Conservation (phyloP, 2,113 vertebrate genomes). For the Willisornis vidua region DNA sequence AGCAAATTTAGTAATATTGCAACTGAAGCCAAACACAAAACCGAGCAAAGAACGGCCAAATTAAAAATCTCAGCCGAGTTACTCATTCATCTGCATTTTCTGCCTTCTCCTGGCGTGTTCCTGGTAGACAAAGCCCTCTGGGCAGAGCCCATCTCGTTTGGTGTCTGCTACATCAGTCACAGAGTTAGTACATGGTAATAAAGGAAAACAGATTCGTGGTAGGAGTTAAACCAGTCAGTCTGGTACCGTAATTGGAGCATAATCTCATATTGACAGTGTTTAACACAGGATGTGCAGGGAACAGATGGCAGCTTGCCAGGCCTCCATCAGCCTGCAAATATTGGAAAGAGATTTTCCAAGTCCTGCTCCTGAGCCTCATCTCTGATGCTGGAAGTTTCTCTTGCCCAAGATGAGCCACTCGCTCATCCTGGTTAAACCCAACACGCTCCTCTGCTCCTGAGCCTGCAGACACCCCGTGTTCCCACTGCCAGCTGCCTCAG, state of each 20-base stretch:
- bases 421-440: not conserved
- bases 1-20: slow-evolving; percentile 20
- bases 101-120: not conserved
- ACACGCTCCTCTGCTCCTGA: rapidly evolving
- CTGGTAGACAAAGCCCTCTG: slow-evolving; percentile 51
- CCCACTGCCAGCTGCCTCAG: not conserved
- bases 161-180: slow-evolving; percentile 62
- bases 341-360: not conserved
- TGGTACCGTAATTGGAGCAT: slow-evolving; percentile 58
- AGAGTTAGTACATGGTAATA: slow-evolving; percentile 46
- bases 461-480: not conserved
- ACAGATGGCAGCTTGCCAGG: slow-evolving; percentile 2
- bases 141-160: slow-evolving; percentile 62
- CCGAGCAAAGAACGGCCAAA: not conserved
- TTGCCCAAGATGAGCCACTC: not conserved
- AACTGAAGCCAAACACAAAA: slow-evolving; percentile 44
- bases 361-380: not conserved
- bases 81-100: slow-evolving; percentile 53
- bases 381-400: rapidly evolving
- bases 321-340: not conserved
- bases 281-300: slow-evolving; percentile 27
- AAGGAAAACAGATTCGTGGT: slow-evolving; percentile 48
- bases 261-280: slow-evolving; percentile 62
- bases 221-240: slow-evolving; percentile 62
- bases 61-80: slow-evolving; percentile 18